These are phyloP conservation scores for Eulemur rufifrons DNA, from an alignment of 2,113 vertebrate species.

Conservation along the genomic window DNA sequence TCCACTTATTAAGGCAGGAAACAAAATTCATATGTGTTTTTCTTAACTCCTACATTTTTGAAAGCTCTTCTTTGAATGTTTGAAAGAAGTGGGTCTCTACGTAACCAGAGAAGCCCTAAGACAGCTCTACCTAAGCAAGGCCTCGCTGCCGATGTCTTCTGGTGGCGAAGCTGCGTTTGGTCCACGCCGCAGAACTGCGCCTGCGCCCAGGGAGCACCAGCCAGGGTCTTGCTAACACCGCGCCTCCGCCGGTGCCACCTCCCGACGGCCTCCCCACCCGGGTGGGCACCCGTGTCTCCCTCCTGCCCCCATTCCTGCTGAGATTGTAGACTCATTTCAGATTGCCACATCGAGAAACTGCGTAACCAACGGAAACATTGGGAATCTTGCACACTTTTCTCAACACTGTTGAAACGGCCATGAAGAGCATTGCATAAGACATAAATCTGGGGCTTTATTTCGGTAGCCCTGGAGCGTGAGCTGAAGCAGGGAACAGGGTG, in stretches of 20 bases:
- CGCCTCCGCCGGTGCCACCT: not conserved
- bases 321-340: slow-evolving; percentile 71
- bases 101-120: not conserved
- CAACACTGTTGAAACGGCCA: slow-evolving; percentile 68
- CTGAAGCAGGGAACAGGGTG: not conserved
- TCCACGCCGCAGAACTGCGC: rapidly evolving
- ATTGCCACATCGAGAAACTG: slow-evolving; percentile 72
- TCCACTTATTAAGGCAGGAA: not conserved
- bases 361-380: slow-evolving; percentile 74
- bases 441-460: slow-evolving; percentile 71
- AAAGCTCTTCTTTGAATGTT: not conserved
- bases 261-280: not conserved
- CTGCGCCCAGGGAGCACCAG: rapidly evolving
- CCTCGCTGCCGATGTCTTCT: not conserved
- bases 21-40: not conserved
- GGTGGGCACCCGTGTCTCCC: not conserved
- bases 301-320: slow-evolving; percentile 55
- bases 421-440: slow-evolving; percentile 66
- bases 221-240: rapidly evolving
- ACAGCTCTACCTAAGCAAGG: rapidly evolving
- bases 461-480: not conserved
- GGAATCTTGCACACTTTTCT: slow-evolving; percentile 69
- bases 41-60: not conserved
- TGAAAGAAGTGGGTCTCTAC: not conserved
- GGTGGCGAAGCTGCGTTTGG: rapidly evolving